Conservation (phyloP, 2,113 vertebrate genomes). For the Bambusicola thoracicus region DNA sequence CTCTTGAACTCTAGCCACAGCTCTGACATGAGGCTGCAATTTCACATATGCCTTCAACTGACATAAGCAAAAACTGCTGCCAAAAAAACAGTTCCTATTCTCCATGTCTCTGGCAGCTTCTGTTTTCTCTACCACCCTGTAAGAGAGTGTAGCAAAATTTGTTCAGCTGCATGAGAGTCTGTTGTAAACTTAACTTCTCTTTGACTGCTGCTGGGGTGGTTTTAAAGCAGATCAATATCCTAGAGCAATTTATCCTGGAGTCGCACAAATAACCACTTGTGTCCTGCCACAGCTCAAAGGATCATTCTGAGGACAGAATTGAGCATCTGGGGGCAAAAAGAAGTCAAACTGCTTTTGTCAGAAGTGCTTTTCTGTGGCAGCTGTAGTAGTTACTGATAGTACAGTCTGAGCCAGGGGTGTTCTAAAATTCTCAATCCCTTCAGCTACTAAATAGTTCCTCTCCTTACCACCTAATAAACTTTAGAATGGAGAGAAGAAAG, state of each 20-base stretch:
- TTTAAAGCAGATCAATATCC: not conserved
- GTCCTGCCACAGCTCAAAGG: not conserved
- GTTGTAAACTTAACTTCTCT: not conserved
- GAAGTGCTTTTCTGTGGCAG: not conserved
- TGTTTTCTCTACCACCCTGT: not conserved
- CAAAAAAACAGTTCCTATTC: not conserved
- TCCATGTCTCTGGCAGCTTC: not conserved
- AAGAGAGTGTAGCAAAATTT: not conserved
- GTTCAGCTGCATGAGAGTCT: not conserved
- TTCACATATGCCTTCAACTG: not conserved
- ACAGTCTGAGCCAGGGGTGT: accelerated
- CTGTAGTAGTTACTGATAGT: not conserved
- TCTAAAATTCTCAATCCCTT: not conserved
- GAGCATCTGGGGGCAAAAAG: not conserved
- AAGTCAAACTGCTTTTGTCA: not conserved
- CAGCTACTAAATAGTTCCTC: not conserved
- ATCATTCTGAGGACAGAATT: not conserved
- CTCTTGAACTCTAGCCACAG: not conserved
- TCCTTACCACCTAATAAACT: not conserved
- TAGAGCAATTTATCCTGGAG: not conserved
- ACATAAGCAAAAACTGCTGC: not conserved
- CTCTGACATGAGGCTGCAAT: not conserved
- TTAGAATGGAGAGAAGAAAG: not conserved
- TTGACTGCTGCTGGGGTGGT: not conserved
- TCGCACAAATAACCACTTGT: not conserved